Evolutionary conservation across 2,888 invertebrate genomes (phyloP).

Genomic region (Monochamus alternatus): DNA sequence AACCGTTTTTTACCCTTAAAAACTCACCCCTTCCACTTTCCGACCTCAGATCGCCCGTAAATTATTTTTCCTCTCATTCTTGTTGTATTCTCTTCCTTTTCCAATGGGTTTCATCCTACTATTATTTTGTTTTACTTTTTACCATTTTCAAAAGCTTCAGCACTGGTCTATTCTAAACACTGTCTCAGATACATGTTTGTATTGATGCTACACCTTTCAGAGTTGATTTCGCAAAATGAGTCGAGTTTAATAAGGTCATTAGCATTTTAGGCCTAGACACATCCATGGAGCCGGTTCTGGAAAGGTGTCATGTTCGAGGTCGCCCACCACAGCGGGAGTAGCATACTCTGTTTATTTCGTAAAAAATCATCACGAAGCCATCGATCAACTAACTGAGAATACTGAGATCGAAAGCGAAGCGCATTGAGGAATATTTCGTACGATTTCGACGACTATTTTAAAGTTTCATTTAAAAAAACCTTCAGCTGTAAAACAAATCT

Average conservation of each 20-base stretch:
- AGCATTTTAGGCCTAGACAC: background rate
- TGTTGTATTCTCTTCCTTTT: too few species aligned
- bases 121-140: too few species aligned
- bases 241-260: background rate
- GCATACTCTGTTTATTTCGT: background rate
- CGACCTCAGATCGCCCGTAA: too few species aligned
- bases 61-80: too few species aligned
- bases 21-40: too few species aligned
- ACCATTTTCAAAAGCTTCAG: too few species aligned
- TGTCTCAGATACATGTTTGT: too few species aligned
- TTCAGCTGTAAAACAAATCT: too few species aligned
- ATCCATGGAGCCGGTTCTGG: background rate
- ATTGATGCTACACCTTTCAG: background rate
- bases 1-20: too few species aligned
- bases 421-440: background rate
- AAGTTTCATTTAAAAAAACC: too few species aligned
- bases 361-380: background rate
- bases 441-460: background rate
- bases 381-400: background rate
- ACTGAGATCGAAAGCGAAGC: background rate
- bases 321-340: background rate
- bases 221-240: background rate
- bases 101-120: too few species aligned
- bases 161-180: too few species aligned
- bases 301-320: background rate